A percentile compares a stretch with the other conserved stretches of the same genome.
These are phyloP conservation scores for Galagoides demidoff DNA, from an alignment of 2,797 vertebrate genomes.

Conservation along the genomic window DNA sequence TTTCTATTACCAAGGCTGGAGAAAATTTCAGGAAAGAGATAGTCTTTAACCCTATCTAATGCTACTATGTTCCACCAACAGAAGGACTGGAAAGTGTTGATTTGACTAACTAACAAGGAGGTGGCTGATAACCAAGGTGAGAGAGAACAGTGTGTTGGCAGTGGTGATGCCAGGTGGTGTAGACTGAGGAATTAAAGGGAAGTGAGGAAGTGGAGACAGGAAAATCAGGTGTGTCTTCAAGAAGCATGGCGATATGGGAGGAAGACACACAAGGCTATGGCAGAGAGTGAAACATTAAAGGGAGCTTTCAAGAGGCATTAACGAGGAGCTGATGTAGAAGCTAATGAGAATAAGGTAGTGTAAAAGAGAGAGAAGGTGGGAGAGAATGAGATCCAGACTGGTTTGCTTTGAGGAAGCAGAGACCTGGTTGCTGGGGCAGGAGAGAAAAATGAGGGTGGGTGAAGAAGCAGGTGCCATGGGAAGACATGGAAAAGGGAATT, in stretches of 20 bases:
- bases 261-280: not conserved
- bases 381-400: not conserved
- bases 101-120: not conserved
- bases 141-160: not conserved
- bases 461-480: not conserved
- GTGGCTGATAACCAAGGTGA: not conserved
- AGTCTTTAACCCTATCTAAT: not conserved
- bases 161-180: not conserved
- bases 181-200: not conserved
- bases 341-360: not conserved
- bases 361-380: not conserved
- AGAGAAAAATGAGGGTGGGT: not conserved
- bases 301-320: not conserved
- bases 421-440: not conserved
- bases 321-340: not conserved
- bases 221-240: not conserved
- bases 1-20: not conserved
- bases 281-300: not conserved
- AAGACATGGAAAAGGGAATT: not conserved
- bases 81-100: not conserved
- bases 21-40: not conserved
- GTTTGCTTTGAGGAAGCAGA: not conserved
- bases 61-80: not conserved
- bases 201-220: not conserved
- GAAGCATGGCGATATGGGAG: not conserved